Evolutionary conservation across 1,140 invertebrate species (phyloP).

Genomic region (Physella acuta): DNA sequence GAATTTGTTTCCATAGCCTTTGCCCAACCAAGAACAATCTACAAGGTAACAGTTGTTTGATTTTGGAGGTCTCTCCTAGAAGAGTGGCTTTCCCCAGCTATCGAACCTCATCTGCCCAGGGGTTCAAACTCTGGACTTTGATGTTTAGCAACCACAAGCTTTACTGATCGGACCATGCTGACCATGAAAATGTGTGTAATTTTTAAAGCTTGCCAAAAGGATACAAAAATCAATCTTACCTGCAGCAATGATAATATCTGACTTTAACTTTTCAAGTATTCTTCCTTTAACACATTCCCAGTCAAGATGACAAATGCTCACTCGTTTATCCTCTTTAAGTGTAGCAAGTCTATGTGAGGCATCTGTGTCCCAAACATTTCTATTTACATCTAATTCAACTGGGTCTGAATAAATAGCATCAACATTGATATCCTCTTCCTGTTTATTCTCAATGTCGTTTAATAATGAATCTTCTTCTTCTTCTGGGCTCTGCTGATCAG

Average conservation of each 20-base stretch:
- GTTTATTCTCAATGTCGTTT: not conserved
- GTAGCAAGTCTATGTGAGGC: conserved; percentile 23
- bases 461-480: conserved; percentile 4
- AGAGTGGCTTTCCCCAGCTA: too few species aligned
- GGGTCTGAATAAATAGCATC: conserved; percentile 26
- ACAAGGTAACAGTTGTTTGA: too few species aligned
- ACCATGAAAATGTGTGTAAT: not conserved
- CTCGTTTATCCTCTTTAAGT: conserved; percentile 29
- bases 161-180: not conserved
- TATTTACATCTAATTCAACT: conserved; percentile 34
- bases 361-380: conserved; percentile 33
- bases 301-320: conserved; percentile 42
- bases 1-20: too few species aligned
- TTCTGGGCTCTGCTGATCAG: conserved; percentile 27
- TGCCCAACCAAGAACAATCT: too few species aligned
- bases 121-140: not conserved
- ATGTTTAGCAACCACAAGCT: not conserved
- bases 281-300: conserved; percentile 39
- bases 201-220: too few species aligned
- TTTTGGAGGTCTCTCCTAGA: too few species aligned
- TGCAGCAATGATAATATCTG: conserved; percentile 52
- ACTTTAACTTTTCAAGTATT: conserved; percentile 29
- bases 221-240: conserved; percentile 34
- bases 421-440: conserved; percentile 1
- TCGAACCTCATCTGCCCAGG: too few species aligned